Percentiles rank a stretch among this genome's conserved stretches.
These are phyloP conservation scores for Sylvicapra grimmia DNA, from an alignment of 2,113 vertebrate species.

Conservation along the genomic window DNA sequence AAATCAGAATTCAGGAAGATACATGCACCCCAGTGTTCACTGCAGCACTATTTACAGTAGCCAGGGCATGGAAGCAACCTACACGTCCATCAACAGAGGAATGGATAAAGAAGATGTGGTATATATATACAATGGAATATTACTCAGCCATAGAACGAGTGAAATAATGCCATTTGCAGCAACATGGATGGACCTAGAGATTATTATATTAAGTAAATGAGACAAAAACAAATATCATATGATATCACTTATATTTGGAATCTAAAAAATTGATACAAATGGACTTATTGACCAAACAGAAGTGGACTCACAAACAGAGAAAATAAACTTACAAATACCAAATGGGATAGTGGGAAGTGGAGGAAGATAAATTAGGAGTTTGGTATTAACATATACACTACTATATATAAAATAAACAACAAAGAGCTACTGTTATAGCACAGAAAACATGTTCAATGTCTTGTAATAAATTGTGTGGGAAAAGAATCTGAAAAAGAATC, in stretches of 20 bases:
- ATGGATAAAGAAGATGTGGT: neutral
- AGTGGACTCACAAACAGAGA: neutral
- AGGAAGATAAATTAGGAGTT: neutral
- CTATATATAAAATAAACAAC: neutral
- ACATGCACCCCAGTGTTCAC: neutral
- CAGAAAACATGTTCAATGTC: neutral
- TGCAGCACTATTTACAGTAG: neutral
- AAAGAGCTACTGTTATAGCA: neutral
- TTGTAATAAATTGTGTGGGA: neutral
- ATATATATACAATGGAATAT: neutral
- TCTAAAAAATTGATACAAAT: neutral
- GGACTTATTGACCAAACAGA: neutral
- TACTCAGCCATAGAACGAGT: neutral
- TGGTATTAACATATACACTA: neutral
- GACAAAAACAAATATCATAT: neutral
- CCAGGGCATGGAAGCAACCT: neutral
- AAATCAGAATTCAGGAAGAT: neutral
- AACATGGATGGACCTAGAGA: neutral
- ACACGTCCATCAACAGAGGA: neutral
- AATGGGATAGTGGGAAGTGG: neutral
- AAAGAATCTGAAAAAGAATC: neutral
- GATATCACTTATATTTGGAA: neutral
- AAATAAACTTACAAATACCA: neutral
- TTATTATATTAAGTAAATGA: neutral
- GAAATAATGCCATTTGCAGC: neutral